Percentiles rank a stretch among this genome's conserved stretches.
phyloP scores from a whole-genome alignment of 1,140 invertebrate species.

The Steinernema khuongi region DNA sequence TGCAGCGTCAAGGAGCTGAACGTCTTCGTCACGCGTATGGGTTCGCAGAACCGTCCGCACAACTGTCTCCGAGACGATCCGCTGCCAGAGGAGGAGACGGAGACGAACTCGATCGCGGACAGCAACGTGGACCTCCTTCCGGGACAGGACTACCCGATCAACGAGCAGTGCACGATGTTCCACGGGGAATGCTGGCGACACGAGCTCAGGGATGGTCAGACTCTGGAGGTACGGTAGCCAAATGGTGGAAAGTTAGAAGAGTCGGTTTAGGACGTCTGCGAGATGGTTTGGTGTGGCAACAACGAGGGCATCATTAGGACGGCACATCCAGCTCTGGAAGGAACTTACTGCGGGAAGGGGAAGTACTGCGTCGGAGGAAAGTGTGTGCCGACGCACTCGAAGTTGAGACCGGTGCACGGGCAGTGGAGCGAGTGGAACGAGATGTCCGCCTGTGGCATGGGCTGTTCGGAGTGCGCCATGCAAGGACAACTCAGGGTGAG shows the following conservation, averaged over 20 bases:
- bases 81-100: background rate
- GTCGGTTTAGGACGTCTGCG: slow-evolving; percentile 37
- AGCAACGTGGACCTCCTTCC: slow-evolving; percentile 30
- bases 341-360: slow-evolving; percentile 37
- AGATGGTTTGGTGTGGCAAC: slow-evolving; percentile 45
- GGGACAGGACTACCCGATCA: slow-evolving; percentile 37
- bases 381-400: slow-evolving; percentile 23
- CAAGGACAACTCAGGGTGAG: slow-evolving; percentile 34
- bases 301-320: slow-evolving; percentile 42
- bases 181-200: slow-evolving; percentile 46
- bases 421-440: slow-evolving; percentile 39
- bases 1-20: slow-evolving; percentile 39
- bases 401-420: slow-evolving; percentile 18
- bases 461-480: slow-evolving; percentile 32
- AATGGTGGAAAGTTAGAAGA: background rate
- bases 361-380: slow-evolving; percentile 28
- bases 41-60: background rate
- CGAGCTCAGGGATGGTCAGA: slow-evolving; percentile 40
- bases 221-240: slow-evolving; percentile 4
- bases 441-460: slow-evolving; percentile 28
- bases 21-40: slow-evolving; percentile 29
- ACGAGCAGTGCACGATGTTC: slow-evolving; percentile 43
- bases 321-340: slow-evolving; percentile 40
- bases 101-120: slow-evolving; percentile 3
- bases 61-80: slow-evolving; percentile 27